These are phyloP conservation scores for Drosophila nr. fundita DNA, from an alignment of 2,888 invertebrate species.

Conservation along the genomic window DNA sequence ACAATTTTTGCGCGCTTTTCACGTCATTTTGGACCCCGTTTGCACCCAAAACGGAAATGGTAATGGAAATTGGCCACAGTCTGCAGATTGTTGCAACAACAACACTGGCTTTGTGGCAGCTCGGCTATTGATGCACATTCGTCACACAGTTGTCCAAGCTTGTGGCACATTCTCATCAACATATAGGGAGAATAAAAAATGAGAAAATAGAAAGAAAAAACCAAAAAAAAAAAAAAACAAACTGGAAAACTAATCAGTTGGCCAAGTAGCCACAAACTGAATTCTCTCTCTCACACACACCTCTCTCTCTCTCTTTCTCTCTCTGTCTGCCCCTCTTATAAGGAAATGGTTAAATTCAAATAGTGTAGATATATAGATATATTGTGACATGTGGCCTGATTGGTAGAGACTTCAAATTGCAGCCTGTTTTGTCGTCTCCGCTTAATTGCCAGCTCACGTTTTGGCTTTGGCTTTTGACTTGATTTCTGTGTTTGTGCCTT, in stretches of 20 bases:
- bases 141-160: slow-evolving; percentile 54
- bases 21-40: slow-evolving; percentile 46
- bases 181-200: slow-evolving; percentile 30
- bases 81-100: slow-evolving; percentile 17
- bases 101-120: slow-evolving; percentile 23
- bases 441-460: slow-evolving; percentile 80
- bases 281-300: not conserved
- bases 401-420: not conserved
- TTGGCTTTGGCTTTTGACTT: slow-evolving; percentile 70
- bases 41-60: slow-evolving; percentile 64
- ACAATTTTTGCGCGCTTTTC: slow-evolving; percentile 71
- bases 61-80: slow-evolving; percentile 73
- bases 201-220: slow-evolving; percentile 9
- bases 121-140: slow-evolving; percentile 48
- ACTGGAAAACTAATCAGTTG: slow-evolving; percentile 49
- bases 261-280: slow-evolving; percentile 32
- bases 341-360: slow-evolving; percentile 50
- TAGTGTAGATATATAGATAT: slow-evolving; percentile 24
- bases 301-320: not conserved
- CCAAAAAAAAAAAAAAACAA: slow-evolving; percentile 5
- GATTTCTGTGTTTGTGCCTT: slow-evolving; percentile 60
- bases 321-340: not conserved
- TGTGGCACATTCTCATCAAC: slow-evolving; percentile 43
- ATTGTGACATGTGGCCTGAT: slow-evolving; percentile 43
- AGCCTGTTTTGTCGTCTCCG: slow-evolving; percentile 23